phyloP scores from a whole-genome alignment of 1,140 invertebrate genomes.

The Eupeodes corollae region DNA sequence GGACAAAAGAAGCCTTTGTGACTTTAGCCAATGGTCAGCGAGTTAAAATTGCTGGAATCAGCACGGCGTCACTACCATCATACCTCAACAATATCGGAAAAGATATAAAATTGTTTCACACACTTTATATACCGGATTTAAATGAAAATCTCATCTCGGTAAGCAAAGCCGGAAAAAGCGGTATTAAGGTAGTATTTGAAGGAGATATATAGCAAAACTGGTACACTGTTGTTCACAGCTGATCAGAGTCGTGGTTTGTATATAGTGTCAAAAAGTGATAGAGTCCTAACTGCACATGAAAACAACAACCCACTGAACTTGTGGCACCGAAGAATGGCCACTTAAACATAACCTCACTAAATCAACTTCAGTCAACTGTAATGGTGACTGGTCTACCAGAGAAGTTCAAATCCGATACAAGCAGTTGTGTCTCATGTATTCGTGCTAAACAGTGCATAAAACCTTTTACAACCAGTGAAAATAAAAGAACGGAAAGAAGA shows the following conservation, averaged over 20 bases:
- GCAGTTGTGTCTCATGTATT: conserved; percentile 1
- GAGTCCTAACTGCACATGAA: background rate
- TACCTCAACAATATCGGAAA: background rate
- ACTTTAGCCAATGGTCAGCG: background rate
- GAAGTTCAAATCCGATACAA: background rate
- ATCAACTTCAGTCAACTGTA: background rate
- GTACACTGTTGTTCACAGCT: background rate
- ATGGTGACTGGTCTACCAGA: conserved; percentile 1
- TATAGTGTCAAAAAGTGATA: no score
- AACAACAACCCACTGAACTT: background rate
- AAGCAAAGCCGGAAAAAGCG: background rate
- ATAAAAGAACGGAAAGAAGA: background rate
- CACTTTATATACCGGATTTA: conserved; percentile 2
- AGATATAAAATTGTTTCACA: background rate
- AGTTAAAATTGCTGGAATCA: background rate
- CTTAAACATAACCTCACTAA: conserved; percentile 4
- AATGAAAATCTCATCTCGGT: conserved; percentile 5
- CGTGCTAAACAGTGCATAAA: background rate
- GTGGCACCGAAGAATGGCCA: conserved; percentile 4
- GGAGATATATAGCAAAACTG: background rate
- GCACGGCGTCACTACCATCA: background rate
- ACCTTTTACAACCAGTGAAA: background rate
- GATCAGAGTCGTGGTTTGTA: background rate
- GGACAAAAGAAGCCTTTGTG: background rate
- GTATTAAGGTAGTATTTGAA: background rate